Evolutionary conservation across 2,888 invertebrate species (phyloP).

Genomic region (Neria commutata): DNA sequence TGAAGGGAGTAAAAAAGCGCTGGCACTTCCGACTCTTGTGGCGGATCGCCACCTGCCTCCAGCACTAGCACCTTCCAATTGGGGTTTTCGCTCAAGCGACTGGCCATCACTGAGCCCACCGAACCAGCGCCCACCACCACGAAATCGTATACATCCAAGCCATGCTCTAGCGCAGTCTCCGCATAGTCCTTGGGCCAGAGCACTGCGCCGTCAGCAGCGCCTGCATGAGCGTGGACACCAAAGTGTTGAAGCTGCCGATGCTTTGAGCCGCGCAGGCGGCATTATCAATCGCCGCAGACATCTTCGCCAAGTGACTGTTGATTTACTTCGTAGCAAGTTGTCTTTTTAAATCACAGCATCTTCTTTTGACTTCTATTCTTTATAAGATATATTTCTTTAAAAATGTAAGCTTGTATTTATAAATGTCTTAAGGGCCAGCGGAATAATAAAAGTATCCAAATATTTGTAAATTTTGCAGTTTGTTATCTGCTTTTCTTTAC

Average conservation of each 20-base stretch:
- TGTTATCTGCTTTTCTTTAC: too few species aligned
- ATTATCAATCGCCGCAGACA: neutral
- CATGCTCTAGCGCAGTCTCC: slow-evolving; percentile 46
- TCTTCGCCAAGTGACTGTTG: neutral
- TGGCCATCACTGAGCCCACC: slow-evolving; percentile 64
- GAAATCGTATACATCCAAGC: slow-evolving; percentile 57
- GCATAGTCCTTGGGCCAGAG: slow-evolving; percentile 66
- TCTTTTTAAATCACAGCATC: too few species aligned
- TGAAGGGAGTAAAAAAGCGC: slow-evolving; percentile 40
- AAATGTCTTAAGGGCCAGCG: too few species aligned
- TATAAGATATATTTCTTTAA: too few species aligned
- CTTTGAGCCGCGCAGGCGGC: slow-evolving; percentile 39
- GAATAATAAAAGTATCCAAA: too few species aligned
- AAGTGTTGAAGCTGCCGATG: slow-evolving; percentile 48
- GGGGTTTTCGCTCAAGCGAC: slow-evolving; percentile 62
- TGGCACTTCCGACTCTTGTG: slow-evolving; percentile 58
- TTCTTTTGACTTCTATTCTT: too few species aligned
- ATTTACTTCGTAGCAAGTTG: neutral
- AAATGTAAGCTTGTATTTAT: too few species aligned
- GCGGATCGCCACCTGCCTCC: slow-evolving; percentile 65
- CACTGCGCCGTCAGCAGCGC: slow-evolving; percentile 68
- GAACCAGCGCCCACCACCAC: slow-evolving; percentile 64
- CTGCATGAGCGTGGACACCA: slow-evolving; percentile 67
- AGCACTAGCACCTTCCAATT: slow-evolving; percentile 62
- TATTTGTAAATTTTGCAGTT: too few species aligned